Evolutionary conservation across 2,888 invertebrate species (phyloP).

Genomic region (Venusia cambrica): DNA sequence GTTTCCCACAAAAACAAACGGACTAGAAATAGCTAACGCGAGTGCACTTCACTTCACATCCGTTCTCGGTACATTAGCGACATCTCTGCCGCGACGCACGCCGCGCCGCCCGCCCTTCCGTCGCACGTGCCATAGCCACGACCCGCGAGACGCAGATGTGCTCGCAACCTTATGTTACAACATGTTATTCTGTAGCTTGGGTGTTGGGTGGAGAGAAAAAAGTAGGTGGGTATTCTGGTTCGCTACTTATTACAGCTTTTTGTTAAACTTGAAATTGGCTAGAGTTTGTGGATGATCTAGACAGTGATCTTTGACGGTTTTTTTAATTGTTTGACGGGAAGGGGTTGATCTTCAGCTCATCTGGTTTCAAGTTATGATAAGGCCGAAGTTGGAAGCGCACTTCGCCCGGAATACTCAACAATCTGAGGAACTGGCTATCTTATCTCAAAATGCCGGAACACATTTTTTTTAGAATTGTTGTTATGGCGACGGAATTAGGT

Average conservation of each 20-base stretch:
- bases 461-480: no score
- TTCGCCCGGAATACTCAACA: no score
- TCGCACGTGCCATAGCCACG: conserved; percentile 23
- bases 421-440: no score
- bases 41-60: conserved; percentile 17
- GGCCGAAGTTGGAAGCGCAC: no score
- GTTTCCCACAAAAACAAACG: conserved; percentile 14
- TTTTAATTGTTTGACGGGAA: no score
- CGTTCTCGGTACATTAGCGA: conserved; percentile 22
- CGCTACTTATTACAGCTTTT: conserved; percentile 11
- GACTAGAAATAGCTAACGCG: conserved; percentile 22
- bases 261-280: conserved; percentile 18
- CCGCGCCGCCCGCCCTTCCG: conserved; percentile 20
- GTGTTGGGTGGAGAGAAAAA: conserved; percentile 14
- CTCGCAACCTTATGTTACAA: conserved; percentile 20
- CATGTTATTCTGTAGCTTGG: no score
- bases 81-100: conserved; percentile 21
- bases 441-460: no score
- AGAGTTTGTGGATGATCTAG: no score
- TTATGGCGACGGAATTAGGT: no score
- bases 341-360: no score
- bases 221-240: conserved; percentile 11
- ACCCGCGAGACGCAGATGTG: conserved; percentile 22
- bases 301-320: no score
- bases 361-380: no score